Conservation (phyloP, 2,888 invertebrate genomes). For the Epistrophella euchroma region DNA sequence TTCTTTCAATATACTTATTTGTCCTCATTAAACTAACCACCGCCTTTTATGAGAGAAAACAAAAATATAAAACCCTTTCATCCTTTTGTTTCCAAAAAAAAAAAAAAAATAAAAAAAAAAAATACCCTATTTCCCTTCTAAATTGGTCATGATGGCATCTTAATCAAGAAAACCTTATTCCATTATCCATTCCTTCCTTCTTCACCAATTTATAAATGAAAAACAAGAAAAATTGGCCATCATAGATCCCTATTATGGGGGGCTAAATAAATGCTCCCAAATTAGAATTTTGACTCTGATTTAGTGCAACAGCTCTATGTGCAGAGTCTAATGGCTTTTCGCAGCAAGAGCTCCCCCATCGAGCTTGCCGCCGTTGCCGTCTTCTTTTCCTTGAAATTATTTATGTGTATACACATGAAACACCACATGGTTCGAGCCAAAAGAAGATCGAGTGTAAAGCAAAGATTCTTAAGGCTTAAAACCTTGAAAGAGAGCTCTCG, state of each 20-base stretch:
- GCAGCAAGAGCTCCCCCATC: slow-evolving; percentile 62
- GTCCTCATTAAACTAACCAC: slow-evolving; percentile 29
- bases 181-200: slow-evolving; percentile 26
- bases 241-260: slow-evolving; percentile 33
- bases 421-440: slow-evolving; percentile 40
- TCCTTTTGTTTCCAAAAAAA: slow-evolving; percentile 10
- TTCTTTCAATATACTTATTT: not conserved
- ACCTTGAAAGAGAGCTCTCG: slow-evolving; percentile 25
- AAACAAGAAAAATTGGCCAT: slow-evolving; percentile 56
- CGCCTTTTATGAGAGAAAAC: slow-evolving; percentile 24
- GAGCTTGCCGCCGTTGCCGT: slow-evolving; percentile 13
- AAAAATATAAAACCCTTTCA: slow-evolving; percentile 10
- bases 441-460: slow-evolving; percentile 33
- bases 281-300: slow-evolving; percentile 71
- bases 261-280: slow-evolving; percentile 59
- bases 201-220: not conserved
- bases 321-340: slow-evolving; percentile 73
- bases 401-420: slow-evolving; percentile 57
- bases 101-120: slow-evolving; percentile 4
- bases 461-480: slow-evolving; percentile 37
- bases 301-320: slow-evolving; percentile 71
- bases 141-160: slow-evolving; percentile 37
- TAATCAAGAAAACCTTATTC: slow-evolving; percentile 54
- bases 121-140: slow-evolving; percentile 15
- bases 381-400: slow-evolving; percentile 45